Base-by-base conservation (phyloP, 2,888 invertebrate species). In the Hypomecis punctinalis region DNA sequence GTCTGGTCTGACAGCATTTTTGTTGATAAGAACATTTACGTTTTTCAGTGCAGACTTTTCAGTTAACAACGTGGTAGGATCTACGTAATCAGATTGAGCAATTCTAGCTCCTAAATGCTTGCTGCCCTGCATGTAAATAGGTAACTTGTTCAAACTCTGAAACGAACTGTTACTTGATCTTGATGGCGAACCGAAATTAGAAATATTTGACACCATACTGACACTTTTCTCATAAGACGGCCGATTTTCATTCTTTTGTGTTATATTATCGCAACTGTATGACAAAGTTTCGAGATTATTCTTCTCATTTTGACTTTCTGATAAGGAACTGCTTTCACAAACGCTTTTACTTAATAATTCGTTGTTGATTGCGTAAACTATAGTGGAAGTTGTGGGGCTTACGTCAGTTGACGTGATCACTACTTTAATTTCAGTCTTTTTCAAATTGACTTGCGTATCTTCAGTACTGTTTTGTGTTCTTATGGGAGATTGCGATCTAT, bases 41-140 rank as follows among this genome's bases (percentile, higher is more conserved):
- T 80, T 95, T 79, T 88, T 92, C 48, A 86, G 76, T 9, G 91
- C 86, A 5, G 93, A 89, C 73, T 85, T 90, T 64, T 91, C 90
- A 46, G 71, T 84, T 47, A 94, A 94, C 23, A 97, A 89, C 13
- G 96, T 95, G 55, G 95, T 94, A 0, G 97, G 97, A 82, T 97
- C 97, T 0, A 96, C 97, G 76, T 98, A 98, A 81, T 98, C 97
- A 0, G 97, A 96, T 73, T 97, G 95, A 0, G 98, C 98, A 81
- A 98, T 97, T 70, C 98, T 95, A 46, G 97, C 98, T 0, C 98
- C 98, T 72, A 97, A 94, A 66, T 95, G 94, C 71, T 96, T 96
- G 73, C 97, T 97, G 9, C 97, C 97, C 85, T 96, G 97, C 80
- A 96, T 96, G 78, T 96, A 96, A 66, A 95, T 91, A 11, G 94